Evolutionary conservation across 2,888 invertebrate species (phyloP).

Genomic region (Papilio protenor): DNA sequence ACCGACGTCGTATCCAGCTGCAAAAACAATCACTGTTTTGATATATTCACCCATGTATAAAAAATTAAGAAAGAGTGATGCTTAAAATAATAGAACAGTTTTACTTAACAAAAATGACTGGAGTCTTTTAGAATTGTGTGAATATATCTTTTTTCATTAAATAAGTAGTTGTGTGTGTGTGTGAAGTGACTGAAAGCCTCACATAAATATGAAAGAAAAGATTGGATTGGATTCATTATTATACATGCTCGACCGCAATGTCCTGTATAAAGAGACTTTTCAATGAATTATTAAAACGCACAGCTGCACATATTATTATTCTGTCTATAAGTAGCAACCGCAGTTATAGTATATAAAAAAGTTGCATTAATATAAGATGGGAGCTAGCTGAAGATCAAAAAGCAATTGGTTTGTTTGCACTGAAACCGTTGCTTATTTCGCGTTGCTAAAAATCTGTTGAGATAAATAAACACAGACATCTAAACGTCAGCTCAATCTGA

Average conservation of each 20-base stretch:
- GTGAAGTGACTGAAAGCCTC: neutral
- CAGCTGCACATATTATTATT: neutral
- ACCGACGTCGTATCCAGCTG: conserved; percentile 95
- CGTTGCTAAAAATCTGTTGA: conserved; percentile 11
- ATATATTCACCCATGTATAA: neutral
- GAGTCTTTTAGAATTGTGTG: neutral
- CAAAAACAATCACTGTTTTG: conserved; percentile 41
- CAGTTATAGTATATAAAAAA: neutral
- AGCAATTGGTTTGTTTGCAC: neutral
- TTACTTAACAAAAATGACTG: neutral
- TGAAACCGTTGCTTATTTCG: neutral
- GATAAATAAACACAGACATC: conserved; percentile 22
- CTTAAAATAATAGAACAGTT: too few relatives aligned
- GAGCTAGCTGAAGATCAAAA: neutral
- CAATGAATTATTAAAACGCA: neutral
- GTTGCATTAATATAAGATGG: neutral
- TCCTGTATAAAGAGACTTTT: neutral
- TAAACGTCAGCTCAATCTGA: conserved; percentile 20
- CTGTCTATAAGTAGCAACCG: neutral
- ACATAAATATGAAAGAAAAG: neutral
- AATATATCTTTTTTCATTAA: neutral
- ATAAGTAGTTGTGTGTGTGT: too few relatives aligned
- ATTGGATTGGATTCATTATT: neutral
- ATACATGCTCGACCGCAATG: neutral
- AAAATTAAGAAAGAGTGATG: neutral